Evolutionary conservation across 2,113 vertebrate species (phyloP), one percentile per base, ranked within the genome.

Genomic region (Salvelinus alpinus): DNA sequence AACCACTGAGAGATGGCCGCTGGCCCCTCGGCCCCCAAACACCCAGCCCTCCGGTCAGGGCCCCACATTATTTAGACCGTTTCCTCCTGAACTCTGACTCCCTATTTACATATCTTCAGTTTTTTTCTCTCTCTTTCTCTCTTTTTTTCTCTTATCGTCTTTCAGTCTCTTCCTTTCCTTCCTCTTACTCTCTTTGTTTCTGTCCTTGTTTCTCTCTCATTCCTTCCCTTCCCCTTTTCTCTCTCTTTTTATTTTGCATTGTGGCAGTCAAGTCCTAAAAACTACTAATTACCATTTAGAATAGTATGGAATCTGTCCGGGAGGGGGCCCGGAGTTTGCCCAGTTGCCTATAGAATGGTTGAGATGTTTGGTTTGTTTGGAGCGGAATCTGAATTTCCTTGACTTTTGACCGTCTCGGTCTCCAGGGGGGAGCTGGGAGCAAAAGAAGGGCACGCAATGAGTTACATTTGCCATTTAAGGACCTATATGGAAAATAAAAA

Each of bases 241-340:
- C 38, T 76, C 64, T 67, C 82, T 87, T 78, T 84, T 78, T 86
- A 80, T 91, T 91, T 84, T 89, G 86, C 85, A 84, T 90, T 88
- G 87, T 83, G 88, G 86, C 87, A 84, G 81, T 80, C 71, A 68
- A 83, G 86, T 88, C 81, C 74, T 78, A 44, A 18, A 25, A 44
- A 67, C 79, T 88, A 79, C 87, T 93, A 94, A 95, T 94, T 94
- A 93, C 91, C 92, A 93, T 93, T 94, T 93, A 93, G 92, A 94
- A 93, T 90, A 93, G 87, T 91, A 83, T 82, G 84, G 83, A 14
- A 83, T 92, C 90, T 93, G 90, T 78, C 81, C 90, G 87, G 90
- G 87, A 88, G 85, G 73, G 76, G 80, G 82, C 73, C 77, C 5
- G 71, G 85, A 87, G 89, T 92, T 92, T 91, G 88, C 88, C 85